Evolutionary conservation across 2,113 vertebrate species (phyloP).

Genomic region (Phylloscopus trochilus): DNA sequence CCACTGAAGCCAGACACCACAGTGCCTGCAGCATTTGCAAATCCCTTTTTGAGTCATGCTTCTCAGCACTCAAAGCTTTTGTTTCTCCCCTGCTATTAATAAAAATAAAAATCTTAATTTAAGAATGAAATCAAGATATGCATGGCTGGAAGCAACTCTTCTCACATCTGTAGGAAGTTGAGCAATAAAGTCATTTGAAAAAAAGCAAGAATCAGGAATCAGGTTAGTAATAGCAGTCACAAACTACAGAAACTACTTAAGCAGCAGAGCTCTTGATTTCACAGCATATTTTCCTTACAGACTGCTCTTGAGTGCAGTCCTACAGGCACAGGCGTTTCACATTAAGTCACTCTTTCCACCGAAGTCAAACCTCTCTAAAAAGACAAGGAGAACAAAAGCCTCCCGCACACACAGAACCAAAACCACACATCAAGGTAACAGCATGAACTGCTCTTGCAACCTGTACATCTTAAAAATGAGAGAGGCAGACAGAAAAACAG

Average conservation of each 20-base stretch:
- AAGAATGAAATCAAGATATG: background rate
- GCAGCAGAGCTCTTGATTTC: background rate
- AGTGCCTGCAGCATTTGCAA: background rate
- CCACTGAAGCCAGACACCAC: background rate
- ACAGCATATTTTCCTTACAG: background rate
- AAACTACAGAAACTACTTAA: background rate
- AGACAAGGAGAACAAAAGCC: background rate
- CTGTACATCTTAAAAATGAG: background rate
- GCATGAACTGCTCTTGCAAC: background rate
- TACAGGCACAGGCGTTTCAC: background rate
- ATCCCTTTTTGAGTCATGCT: background rate
- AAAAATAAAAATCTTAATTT: background rate
- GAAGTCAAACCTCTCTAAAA: background rate
- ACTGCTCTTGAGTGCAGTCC: background rate
- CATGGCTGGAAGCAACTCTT: background rate
- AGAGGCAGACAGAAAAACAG: background rate
- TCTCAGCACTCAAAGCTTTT: background rate
- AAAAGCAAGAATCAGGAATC: background rate
- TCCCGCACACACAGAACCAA: background rate
- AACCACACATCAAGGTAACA: background rate
- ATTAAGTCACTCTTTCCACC: constrained; percentile 22
- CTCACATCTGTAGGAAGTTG: background rate
- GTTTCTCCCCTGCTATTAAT: background rate
- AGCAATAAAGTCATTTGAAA: background rate
- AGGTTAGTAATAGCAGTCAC: background rate